Percentiles rank a stretch among this genome's conserved stretches.
phyloP scores from a whole-genome alignment of 1,140 invertebrate species.

The Batillaria attramentaria region DNA sequence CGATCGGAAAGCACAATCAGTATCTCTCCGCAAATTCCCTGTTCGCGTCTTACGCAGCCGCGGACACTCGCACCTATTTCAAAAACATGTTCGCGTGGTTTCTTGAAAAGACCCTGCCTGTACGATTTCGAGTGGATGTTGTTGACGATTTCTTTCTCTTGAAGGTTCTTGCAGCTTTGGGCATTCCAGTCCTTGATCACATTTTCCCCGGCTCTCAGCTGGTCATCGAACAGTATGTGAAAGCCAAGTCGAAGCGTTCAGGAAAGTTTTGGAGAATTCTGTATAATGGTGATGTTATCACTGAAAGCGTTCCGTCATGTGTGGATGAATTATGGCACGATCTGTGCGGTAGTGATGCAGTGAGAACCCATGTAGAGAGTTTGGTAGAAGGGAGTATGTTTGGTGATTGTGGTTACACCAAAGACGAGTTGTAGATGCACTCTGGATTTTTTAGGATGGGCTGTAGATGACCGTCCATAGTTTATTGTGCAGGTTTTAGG shows the following conservation, averaged over 20 bases:
- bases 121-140: slow-evolving; percentile 8
- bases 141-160: slow-evolving; percentile 28
- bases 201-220: not conserved
- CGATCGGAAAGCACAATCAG: not conserved
- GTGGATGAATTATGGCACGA: slow-evolving; percentile 79
- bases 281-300: not conserved
- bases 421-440: slow-evolving; percentile 70
- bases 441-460: no score
- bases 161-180: slow-evolving; percentile 9
- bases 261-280: slow-evolving; percentile 1
- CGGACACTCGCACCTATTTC: not conserved
- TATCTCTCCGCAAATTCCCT: slow-evolving; percentile 20
- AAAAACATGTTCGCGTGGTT: slow-evolving; percentile 14
- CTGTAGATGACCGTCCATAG: no score
- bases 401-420: slow-evolving; percentile 85
- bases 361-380: slow-evolving; percentile 91
- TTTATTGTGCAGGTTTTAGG: no score
- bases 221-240: slow-evolving; percentile 15
- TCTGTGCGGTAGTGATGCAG: slow-evolving; percentile 82
- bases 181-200: not conserved
- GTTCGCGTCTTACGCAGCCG: slow-evolving; percentile 11
- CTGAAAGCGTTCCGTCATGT: slow-evolving; percentile 13
- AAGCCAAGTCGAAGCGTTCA: not conserved
- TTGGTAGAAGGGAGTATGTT: slow-evolving; percentile 98
- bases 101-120: not conserved